These are phyloP conservation scores for Deilephila elpenor DNA, from an alignment of 2,888 invertebrate species.

Conservation along the genomic window DNA sequence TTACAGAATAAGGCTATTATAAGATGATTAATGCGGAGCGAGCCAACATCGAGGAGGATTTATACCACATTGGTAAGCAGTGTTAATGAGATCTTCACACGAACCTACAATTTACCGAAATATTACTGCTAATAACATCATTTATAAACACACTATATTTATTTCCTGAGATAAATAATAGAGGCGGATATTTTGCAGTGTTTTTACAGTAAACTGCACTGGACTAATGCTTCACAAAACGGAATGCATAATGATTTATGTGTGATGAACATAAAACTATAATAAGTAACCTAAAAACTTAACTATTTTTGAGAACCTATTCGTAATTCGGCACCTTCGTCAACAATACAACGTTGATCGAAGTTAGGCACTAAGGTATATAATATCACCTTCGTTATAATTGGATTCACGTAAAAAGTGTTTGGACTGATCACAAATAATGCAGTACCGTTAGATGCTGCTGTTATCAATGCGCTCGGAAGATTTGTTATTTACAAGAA, in stretches of 20 bases:
- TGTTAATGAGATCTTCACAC: constrained; percentile 57
- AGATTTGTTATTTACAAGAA: constrained; percentile 22
- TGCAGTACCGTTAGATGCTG: background rate
- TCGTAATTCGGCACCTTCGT: no score
- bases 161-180: background rate
- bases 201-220: background rate
- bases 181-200: no score
- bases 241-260: no score
- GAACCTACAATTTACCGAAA: constrained; percentile 55
- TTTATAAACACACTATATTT: constrained; percentile 21
- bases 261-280: no score
- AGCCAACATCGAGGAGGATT: constrained; percentile 9
- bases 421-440: background rate
- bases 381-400: no score
- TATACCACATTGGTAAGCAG: constrained; percentile 29
- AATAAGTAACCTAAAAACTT: no score
- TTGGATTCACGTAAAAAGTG: background rate
- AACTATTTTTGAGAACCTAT: no score
- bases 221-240: background rate
- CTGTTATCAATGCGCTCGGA: background rate
- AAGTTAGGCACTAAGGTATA: no score
- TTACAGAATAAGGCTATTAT: constrained; percentile 6
- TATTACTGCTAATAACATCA: constrained; percentile 53
- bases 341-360: no score
- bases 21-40: constrained; percentile 18